Conservation (phyloP, 2,113 vertebrate species). For the Otocyon megalotis region DNA sequence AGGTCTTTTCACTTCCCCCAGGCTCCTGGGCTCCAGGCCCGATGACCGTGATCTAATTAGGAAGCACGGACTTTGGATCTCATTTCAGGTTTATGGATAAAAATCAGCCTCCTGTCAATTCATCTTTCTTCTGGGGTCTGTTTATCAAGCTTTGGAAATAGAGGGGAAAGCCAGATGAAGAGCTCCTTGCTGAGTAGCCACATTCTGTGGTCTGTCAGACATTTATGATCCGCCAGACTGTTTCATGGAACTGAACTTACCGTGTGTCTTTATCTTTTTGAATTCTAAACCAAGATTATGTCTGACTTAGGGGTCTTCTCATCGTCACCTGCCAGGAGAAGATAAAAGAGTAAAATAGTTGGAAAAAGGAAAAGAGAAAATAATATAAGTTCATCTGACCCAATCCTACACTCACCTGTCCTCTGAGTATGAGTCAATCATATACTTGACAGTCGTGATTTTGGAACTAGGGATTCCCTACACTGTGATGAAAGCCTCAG, state of each 20-base stretch:
- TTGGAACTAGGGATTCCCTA: background rate
- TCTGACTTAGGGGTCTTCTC: background rate
- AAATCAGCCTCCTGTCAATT: background rate
- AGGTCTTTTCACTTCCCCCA: background rate
- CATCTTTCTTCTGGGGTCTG: background rate
- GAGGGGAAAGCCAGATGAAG: background rate
- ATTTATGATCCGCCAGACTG: background rate
- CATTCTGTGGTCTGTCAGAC: background rate
- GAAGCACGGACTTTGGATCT: background rate
- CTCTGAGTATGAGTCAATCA: background rate
- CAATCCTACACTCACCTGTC: background rate
- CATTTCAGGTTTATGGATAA: background rate
- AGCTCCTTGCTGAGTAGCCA: background rate
- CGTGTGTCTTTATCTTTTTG: background rate
- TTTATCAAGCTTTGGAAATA: background rate
- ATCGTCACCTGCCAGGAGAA: background rate
- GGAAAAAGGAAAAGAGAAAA: background rate
- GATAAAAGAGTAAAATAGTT: background rate
- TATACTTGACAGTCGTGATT: background rate
- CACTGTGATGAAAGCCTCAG: background rate
- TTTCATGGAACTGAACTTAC: background rate
- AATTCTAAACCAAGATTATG: background rate
- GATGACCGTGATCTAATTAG: background rate
- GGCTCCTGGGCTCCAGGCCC: background rate
- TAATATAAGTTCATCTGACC: background rate